phyloP scores from a whole-genome alignment of 35 echinoderm and acorn worm genomes.

The Ophiothrix spiculata region DNA sequence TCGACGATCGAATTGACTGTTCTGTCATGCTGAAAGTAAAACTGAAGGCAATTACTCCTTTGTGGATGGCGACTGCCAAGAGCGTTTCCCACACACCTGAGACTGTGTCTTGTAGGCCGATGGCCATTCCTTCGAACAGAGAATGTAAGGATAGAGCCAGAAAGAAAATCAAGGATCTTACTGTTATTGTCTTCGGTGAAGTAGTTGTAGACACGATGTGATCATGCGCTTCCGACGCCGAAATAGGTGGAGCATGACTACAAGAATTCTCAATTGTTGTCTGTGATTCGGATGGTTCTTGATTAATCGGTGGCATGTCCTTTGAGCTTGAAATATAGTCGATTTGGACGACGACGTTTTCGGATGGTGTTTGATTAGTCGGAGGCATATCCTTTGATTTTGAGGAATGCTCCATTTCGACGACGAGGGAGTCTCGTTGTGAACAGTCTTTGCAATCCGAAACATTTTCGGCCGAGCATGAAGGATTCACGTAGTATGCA shows the following conservation, averaged over 20 bases:
- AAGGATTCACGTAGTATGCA: background rate
- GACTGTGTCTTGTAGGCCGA: background rate
- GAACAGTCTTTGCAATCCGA: no score
- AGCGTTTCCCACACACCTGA: background rate
- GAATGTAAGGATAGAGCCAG: slow-evolving; percentile 32
- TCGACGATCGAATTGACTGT: background rate
- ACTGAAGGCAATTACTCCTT: slow-evolving; percentile 30
- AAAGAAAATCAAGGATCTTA: slow-evolving; percentile 22
- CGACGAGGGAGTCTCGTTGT: no score
- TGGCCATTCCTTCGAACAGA: slow-evolving; percentile 37
- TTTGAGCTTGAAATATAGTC: no score
- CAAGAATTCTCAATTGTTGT: no score
- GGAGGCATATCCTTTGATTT: no score
- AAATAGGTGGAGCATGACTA: background rate
- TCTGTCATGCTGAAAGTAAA: slow-evolving; percentile 19
- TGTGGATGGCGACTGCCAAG: slow-evolving; percentile 28
- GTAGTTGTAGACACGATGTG: background rate
- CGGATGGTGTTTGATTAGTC: no score
- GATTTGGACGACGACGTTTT: no score
- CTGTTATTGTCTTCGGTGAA: background rate
- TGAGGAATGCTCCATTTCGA: no score
- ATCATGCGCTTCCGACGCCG: background rate
- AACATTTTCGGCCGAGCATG: no score
- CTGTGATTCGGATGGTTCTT: no score
- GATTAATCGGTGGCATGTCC: no score